Base-by-base conservation (phyloP, 2,888 invertebrate species). In the Latrodectus elegans region DNA sequence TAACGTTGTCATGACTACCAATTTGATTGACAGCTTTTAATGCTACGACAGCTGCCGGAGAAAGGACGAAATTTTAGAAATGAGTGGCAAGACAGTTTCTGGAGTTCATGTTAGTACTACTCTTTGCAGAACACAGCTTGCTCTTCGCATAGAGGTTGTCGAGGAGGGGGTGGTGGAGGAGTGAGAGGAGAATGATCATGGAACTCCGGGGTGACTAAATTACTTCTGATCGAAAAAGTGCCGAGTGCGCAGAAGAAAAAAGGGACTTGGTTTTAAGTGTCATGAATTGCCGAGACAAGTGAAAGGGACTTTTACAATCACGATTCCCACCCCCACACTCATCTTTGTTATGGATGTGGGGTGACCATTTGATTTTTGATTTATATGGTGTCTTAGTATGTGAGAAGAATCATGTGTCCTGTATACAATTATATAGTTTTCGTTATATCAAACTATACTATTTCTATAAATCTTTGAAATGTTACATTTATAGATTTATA, bases 21-120 rank as follows among this genome's bases (percentile, higher is more conserved):
- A 1, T 65, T 78, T 81, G 81, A 81, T 73, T 81, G 81, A 81
- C 81, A 81, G 80, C 81, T 67, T 73, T 81, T 81, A 81, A 81
- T 81, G 81, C 81, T 64, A 73, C 38, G 81, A 65, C 81, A 81
- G 81, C 81, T 81, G 81, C 73, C 11, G 53, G 73, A 73, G 65
- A 55, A 38, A 52, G 14, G n/a, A 22, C 22, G 52, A 65, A 81
- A 81, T 81, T 81, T 73, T 73, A 73, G 73, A 81, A 81, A 81
- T 52, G 64, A 73, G 64, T 17, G 17, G 72, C 71, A 76, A 52
- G 77, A 77, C 77, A 77, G 52, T 77, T 81, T 78, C 60, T 38
- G 55, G 9, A 65, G 72, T 64, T 49, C 64, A 60, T 72, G 60
- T 38, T 38, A 38, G 38, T 14, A 60, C n/a, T n/a, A 53, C 26